Percentiles rank a stretch among this genome's conserved stretches.
These are phyloP conservation scores for Neotoma lepida DNA, from an alignment of 2,113 vertebrate genomes.

Conservation along the genomic window DNA sequence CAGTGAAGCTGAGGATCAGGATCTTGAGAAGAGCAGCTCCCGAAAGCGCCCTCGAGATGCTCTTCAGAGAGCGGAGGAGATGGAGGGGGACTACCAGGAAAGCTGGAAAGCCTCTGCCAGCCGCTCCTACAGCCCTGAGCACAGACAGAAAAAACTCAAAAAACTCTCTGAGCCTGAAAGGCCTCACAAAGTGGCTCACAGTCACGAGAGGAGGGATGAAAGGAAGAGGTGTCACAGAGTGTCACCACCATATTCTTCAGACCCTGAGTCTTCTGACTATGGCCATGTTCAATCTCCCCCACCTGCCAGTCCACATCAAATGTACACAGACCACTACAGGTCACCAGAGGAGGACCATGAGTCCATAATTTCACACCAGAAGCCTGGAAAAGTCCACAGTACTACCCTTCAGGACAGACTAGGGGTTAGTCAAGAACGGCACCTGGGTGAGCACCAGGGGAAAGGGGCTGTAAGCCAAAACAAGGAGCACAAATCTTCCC, in stretches of 20 bases:
- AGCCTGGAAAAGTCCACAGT: slow-evolving; percentile 81
- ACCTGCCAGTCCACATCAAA: slow-evolving; percentile 86
- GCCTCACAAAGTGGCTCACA: slow-evolving; percentile 74
- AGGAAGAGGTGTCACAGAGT: slow-evolving; percentile 82
- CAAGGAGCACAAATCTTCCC: slow-evolving; percentile 88
- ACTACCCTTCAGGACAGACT: slow-evolving; percentile 81
- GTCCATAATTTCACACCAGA: slow-evolving; percentile 61
- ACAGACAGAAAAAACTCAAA: slow-evolving; percentile 84
- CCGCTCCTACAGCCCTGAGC: slow-evolving; percentile 80
- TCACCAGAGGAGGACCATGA: slow-evolving; percentile 83
- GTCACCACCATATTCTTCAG: slow-evolving; percentile 85
- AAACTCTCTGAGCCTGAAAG: slow-evolving; percentile 81
- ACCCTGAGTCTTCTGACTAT: slow-evolving; percentile 86
- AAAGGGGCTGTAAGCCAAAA: slow-evolving; percentile 85
- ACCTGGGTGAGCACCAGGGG: slow-evolving; percentile 82
- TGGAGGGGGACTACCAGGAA: slow-evolving; percentile 84
- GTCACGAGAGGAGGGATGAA: slow-evolving; percentile 79
- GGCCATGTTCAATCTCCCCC: slow-evolving; percentile 88
- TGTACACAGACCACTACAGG: slow-evolving; percentile 78
- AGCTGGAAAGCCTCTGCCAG: slow-evolving; percentile 86
- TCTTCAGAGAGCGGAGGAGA: slow-evolving; percentile 86
- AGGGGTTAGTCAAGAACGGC: slow-evolving; percentile 67
- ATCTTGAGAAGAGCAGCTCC: slow-evolving; percentile 83
- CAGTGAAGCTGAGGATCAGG: slow-evolving; percentile 84
- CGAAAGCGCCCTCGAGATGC: slow-evolving; percentile 86